These are phyloP conservation scores for Polydesmus complanatus DNA, from an alignment of 2,888 invertebrate species.

Conservation along the genomic window DNA sequence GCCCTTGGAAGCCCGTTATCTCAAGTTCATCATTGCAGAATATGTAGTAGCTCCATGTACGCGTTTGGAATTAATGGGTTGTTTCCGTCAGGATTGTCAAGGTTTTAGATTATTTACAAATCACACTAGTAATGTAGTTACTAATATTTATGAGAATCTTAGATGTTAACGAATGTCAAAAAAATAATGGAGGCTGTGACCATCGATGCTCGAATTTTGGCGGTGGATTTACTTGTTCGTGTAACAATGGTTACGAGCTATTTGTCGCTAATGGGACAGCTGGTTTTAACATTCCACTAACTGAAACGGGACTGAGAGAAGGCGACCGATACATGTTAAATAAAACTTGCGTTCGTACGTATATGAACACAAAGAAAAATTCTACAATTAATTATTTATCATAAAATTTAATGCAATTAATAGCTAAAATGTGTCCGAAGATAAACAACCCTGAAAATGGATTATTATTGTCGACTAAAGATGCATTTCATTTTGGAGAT, in stretches of 20 bases:
- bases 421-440: conserved; percentile 65
- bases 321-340: conserved; percentile 79
- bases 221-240: conserved; percentile 73
- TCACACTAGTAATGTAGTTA: background rate
- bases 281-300: conserved; percentile 60
- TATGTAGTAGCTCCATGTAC: conserved; percentile 78
- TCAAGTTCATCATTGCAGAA: conserved; percentile 70
- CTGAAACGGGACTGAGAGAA: conserved; percentile 74
- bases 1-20: conserved; percentile 77
- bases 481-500: conserved; percentile 76
- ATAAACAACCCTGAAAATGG: conserved; percentile 70
- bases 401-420: background rate
- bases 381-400: background rate
- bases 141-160: conserved; percentile 4
- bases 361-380: background rate
- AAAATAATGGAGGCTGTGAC: conserved; percentile 79
- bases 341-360: conserved; percentile 73
- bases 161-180: conserved; percentile 75
- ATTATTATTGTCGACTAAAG: conserved; percentile 57
- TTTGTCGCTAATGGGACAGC: conserved; percentile 77
- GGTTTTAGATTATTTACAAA: conserved; percentile 14
- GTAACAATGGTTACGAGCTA: conserved; percentile 81
- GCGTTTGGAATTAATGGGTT: conserved; percentile 83
- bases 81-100: conserved; percentile 71
- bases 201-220: conserved; percentile 81